Percentiles rank a stretch among this genome's conserved stretches.
Conservation (phyloP, 1,140 invertebrate genomes). For the Pseudobourletiella spinata region DNA sequence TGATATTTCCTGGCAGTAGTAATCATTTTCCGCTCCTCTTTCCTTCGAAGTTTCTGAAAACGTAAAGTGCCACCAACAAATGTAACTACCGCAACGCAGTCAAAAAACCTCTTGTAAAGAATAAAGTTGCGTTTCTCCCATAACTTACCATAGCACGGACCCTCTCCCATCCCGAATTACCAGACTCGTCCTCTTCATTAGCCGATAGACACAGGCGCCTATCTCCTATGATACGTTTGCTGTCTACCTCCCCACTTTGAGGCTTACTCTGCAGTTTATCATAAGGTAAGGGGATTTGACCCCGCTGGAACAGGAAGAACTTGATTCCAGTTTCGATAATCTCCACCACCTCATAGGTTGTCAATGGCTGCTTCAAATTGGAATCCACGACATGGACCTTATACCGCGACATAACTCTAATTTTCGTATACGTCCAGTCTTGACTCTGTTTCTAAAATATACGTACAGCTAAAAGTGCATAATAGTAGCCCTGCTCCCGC, state of each 20-base stretch:
- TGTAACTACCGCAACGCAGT: too few species aligned
- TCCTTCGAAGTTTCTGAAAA: background rate
- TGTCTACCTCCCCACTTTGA: background rate
- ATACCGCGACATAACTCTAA: too few species aligned
- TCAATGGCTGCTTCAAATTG: background rate
- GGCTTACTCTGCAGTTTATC: conserved; percentile 3
- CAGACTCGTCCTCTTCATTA: background rate
- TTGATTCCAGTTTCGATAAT: conserved; percentile 20
- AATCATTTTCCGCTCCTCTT: background rate
- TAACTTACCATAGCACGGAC: background rate
- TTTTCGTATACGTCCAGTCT: too few species aligned
- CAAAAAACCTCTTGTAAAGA: too few species aligned
- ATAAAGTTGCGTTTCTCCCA: too few species aligned
- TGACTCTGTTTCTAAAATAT: too few species aligned
- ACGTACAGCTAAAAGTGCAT: too few species aligned
- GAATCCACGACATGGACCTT: background rate
- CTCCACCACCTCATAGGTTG: background rate
- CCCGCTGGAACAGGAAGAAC: conserved; percentile 26
- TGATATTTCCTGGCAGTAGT: background rate
- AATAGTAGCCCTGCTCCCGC: too few species aligned
- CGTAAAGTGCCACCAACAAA: too few species aligned
- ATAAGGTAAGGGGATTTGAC: conserved; percentile 29
- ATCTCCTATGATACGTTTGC: background rate
- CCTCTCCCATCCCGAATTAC: background rate
- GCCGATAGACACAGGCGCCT: background rate